Base-by-base conservation (phyloP, 2,888 invertebrate species). In the Mesopsocus fuscifrons region DNA sequence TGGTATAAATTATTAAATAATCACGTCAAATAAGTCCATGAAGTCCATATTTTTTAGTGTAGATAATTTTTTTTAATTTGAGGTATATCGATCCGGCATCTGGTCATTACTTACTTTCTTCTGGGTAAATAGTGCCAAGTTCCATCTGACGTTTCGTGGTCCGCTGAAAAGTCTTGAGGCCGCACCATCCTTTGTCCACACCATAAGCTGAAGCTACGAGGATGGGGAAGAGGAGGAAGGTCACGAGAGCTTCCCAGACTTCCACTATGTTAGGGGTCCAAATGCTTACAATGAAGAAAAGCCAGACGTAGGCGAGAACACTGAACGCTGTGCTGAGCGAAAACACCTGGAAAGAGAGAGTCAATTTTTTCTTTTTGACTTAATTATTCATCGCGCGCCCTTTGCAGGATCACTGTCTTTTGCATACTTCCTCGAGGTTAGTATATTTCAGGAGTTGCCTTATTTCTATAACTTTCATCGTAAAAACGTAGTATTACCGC, bases 241-340 rank as follows among this genome's bases (percentile, higher is more conserved):
- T 72, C 35, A 70, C 51, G 3, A 65, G 52, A 1, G 70, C 70
- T 52, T 72, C 72, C 71, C 71, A 72, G 8, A 67, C 49, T 40
- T 69, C 68, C 22, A 71, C 59, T 3, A 52, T 53, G 26, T 58
- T 49, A 2, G 64, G 63, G 0, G 65, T 57, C 30, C 60, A 56
- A 16, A 52, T 48, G 17, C 52, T 55, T 44, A 70, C 56, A 45
- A 69, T 62, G 21, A 72, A 52, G 35, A 68, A 56, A 22, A 72
- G 57, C 72, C 72, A 72, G 34, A 71, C 50, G 55, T 72, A 72
- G 6, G 72, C 71, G 47, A 71, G 66, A 16, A 70, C 62, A 44
- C 59, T 57, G 56, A 65, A 65, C 40, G 59, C 51, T 3, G 60
- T 57, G 1, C 63, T 65, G 15, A 64, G 59, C 17, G 56, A 52